Evolutionary conservation across 2,888 invertebrate genomes (phyloP).

Genomic region (Rhogogaster chlorosoma): DNA sequence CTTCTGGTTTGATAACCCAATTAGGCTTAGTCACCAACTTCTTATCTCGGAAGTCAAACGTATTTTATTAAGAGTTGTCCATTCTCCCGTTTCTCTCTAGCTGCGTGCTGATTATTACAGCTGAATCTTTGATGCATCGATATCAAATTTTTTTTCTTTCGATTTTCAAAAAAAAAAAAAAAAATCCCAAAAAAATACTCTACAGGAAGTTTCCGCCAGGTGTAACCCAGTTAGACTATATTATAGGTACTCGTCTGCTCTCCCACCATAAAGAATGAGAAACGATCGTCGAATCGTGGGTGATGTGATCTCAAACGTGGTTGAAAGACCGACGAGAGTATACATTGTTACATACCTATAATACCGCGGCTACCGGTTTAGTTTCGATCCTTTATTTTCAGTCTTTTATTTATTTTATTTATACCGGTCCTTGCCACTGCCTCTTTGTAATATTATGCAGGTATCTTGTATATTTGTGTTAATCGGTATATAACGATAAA

Average conservation of each 20-base stretch:
- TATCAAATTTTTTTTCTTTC: background rate
- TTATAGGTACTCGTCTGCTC: background rate
- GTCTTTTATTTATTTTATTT: background rate
- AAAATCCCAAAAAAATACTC: too few relatives aligned
- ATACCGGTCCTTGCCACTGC: background rate
- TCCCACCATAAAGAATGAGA: background rate
- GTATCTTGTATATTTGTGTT: background rate
- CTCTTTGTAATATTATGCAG: background rate
- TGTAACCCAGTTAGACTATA: background rate
- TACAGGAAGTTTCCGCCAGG: background rate
- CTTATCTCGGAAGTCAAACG: background rate
- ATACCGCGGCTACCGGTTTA: background rate
- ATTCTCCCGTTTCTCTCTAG: background rate
- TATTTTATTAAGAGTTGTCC: background rate
- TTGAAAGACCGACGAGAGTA: background rate
- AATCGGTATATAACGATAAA: background rate
- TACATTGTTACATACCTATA: background rate
- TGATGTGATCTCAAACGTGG: background rate
- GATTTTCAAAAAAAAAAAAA: background rate
- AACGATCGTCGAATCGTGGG: background rate
- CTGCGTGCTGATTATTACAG: background rate
- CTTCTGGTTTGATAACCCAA: constrained; percentile 33
- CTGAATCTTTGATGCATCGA: background rate
- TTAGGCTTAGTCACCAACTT: background rate
- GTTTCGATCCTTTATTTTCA: background rate